phyloP scores from a whole-genome alignment of 2,113 vertebrate genomes.

The Phylloscopus trochilus region DNA sequence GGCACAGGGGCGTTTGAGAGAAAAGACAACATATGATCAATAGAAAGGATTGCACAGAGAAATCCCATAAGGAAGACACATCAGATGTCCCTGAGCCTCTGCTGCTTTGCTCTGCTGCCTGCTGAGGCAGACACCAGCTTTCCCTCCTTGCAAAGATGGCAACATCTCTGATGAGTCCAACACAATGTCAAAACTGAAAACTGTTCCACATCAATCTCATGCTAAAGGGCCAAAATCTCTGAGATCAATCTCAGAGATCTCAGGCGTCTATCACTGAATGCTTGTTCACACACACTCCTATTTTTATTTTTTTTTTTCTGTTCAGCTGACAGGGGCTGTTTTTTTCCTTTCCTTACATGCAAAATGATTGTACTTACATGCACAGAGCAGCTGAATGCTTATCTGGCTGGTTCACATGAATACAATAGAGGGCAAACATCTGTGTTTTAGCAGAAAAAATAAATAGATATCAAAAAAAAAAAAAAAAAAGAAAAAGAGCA shows the following conservation, averaged over 20 bases:
- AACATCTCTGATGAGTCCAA: not conserved
- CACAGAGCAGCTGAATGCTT: not conserved
- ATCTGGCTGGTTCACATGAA: not conserved
- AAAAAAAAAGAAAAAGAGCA: no score
- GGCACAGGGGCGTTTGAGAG: not conserved
- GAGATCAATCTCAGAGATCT: not conserved
- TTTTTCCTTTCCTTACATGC: not conserved
- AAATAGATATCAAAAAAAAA: not conserved
- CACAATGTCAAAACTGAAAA: slow-evolving; percentile 18
- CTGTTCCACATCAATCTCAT: not conserved
- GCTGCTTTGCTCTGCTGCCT: not conserved
- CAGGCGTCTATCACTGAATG: not conserved
- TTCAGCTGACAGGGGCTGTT: not conserved
- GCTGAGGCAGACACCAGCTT: not conserved
- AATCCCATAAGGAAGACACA: not conserved
- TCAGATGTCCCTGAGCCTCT: not conserved
- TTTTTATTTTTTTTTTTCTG: not conserved
- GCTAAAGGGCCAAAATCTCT: not conserved
- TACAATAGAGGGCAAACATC: slow-evolving; percentile 3
- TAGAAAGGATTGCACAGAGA: not conserved
- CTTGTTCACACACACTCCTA: not conserved
- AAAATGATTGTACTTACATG: not conserved
- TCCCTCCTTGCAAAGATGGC: not conserved
- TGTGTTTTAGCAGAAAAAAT: not conserved
- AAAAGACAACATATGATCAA: not conserved